phyloP scores from a whole-genome alignment of 1,140 invertebrate species.

The Micrasema minimum region DNA sequence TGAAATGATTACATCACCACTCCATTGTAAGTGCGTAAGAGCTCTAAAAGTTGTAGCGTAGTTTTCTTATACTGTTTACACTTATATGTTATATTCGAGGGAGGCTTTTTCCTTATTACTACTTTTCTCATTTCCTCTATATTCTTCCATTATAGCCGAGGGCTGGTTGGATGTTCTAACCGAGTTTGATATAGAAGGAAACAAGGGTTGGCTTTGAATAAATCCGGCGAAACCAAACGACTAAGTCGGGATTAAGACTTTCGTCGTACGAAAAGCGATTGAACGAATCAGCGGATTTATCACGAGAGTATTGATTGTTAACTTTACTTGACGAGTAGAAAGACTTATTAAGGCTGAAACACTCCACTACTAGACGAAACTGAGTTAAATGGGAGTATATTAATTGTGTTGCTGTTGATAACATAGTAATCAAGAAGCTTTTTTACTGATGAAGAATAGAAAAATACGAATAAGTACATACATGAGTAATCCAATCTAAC shows the following conservation, averaged over 20 bases:
- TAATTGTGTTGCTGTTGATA: no score
- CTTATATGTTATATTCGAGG: slow-evolving; percentile 5
- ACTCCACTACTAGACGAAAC: no score
- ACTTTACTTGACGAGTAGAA: background rate
- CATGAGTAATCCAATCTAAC: no score
- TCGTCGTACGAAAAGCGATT: slow-evolving; percentile 10
- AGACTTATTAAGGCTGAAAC: no score
- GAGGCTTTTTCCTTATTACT: slow-evolving; percentile 20
- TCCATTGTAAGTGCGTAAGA: no score
- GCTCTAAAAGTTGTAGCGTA: slow-evolving; percentile 2
- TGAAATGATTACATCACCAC: no score
- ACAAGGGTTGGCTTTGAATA: slow-evolving; percentile 16
- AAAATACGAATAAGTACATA: no score
- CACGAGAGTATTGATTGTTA: slow-evolving; percentile 3
- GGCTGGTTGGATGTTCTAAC: background rate
- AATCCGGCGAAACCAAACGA: background rate
- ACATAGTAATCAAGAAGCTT: no score
- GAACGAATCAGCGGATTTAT: slow-evolving; percentile 16
- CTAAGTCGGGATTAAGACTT: slow-evolving; percentile 9
- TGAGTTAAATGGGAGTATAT: no score
- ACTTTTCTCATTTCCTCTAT: slow-evolving; percentile 29
- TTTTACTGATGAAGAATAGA: no score
- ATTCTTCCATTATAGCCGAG: slow-evolving; percentile 3
- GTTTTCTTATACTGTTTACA: slow-evolving; percentile 8
- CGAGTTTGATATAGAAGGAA: slow-evolving; percentile 2